These are phyloP conservation scores for Meteorus cinctellus DNA, from an alignment of 2,888 invertebrate genomes.

Conservation along the genomic window DNA sequence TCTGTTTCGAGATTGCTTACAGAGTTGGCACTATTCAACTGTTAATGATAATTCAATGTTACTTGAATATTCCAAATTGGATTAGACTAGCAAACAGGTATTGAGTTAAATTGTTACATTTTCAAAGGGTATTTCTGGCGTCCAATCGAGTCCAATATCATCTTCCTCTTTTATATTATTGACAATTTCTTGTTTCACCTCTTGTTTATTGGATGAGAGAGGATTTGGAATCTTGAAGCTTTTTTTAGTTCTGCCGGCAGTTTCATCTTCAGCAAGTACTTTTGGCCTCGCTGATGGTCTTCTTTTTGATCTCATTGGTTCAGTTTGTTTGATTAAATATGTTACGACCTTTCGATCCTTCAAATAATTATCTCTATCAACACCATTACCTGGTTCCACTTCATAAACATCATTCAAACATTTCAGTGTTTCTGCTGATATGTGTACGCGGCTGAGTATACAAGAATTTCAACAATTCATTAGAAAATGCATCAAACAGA, in stretches of 20 bases:
- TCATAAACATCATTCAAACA: slow-evolving; percentile 93
- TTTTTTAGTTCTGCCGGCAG: slow-evolving; percentile 67
- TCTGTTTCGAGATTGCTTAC: slow-evolving; percentile 70
- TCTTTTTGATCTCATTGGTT: slow-evolving; percentile 80
- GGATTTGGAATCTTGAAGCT: slow-evolving; percentile 69
- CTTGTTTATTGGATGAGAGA: slow-evolving; percentile 57
- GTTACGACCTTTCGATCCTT: slow-evolving; percentile 91
- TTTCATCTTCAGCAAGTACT: slow-evolving; percentile 63
- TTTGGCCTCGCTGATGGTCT: slow-evolving; percentile 74
- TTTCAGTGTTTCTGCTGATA: slow-evolving; percentile 90
- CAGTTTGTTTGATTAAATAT: slow-evolving; percentile 88
- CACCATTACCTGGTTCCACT: slow-evolving; percentile 94
- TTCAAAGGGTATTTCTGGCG: slow-evolving; percentile 93
- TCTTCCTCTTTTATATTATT: slow-evolving; percentile 81
- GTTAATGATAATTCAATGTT: not conserved
- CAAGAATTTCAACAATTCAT: not conserved
- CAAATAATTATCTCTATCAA: slow-evolving; percentile 87
- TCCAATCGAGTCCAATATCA: slow-evolving; percentile 89
- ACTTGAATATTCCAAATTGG: too few relatives aligned
- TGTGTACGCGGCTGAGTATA: slow-evolving; percentile 89
- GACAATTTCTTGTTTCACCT: slow-evolving; percentile 51
- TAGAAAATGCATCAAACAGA: slow-evolving; percentile 19
- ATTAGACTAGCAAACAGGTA: slow-evolving; percentile 35
- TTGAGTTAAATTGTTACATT: slow-evolving; percentile 77
- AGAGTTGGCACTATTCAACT: slow-evolving; percentile 71